Conservation (phyloP, 1,140 invertebrate genomes). For the Aphelinus atriplicis region DNA sequence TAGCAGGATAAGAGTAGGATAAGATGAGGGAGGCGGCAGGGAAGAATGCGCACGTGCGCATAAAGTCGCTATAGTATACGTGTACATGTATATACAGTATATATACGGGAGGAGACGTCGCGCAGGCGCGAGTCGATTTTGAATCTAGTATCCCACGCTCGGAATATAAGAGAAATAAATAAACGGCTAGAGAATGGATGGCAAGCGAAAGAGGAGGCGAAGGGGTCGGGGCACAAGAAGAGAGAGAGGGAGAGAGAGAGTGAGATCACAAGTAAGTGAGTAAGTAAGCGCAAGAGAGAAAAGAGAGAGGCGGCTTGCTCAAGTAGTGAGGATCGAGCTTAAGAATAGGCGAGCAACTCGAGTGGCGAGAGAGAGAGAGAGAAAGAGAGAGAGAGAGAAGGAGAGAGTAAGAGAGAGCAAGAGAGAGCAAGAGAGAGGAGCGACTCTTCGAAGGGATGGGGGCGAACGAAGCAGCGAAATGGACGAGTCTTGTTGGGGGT, state of each 20-base stretch:
- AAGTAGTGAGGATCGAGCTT: conserved; percentile 46
- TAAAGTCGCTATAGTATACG: too few relatives aligned
- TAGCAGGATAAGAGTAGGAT: conserved; percentile 23
- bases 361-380: conserved; percentile 18
- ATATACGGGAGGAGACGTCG: too few relatives aligned
- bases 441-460: conserved; percentile 33
- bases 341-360: conserved; percentile 47
- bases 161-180: conserved; percentile 52
- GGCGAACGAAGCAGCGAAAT: conserved; percentile 60
- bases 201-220: conserved; percentile 24
- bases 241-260: conserved; percentile 49
- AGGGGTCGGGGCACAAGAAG: conserved; percentile 43
- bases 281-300: conserved; percentile 36
- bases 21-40: background rate
- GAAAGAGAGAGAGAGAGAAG: conserved; percentile 22
- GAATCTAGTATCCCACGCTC: conserved; percentile 36
- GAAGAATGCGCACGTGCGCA: too few relatives aligned
- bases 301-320: conserved; percentile 35
- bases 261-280: background rate
- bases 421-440: conserved; percentile 16
- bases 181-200: conserved; percentile 42
- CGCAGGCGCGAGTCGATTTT: conserved; percentile 27
- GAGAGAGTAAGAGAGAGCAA: conserved; percentile 26
- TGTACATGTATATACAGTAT: too few relatives aligned
- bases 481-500: conserved; percentile 67